Evolutionary conservation across 2,797 vertebrate genomes (phyloP).

Genomic region (Neopelma chrysocephalum): DNA sequence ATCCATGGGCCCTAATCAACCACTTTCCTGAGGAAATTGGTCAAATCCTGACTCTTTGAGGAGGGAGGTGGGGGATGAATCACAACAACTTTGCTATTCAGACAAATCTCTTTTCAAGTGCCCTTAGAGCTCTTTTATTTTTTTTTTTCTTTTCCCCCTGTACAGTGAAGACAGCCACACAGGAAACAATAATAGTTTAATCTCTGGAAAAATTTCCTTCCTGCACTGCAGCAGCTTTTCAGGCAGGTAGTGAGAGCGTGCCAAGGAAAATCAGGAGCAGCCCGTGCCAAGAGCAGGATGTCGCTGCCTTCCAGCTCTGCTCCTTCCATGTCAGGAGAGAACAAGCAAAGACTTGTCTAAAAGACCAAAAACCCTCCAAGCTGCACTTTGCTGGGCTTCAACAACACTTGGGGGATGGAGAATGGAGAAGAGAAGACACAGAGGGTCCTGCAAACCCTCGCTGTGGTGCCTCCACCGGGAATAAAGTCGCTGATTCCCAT

Average conservation of each 20-base stretch:
- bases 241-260: conserved; percentile 75
- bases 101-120: conserved; percentile 83
- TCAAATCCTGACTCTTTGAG: conserved; percentile 73
- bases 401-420: neutral
- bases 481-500: neutral
- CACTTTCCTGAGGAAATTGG: conserved; percentile 85
- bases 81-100: conserved; percentile 76
- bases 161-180: conserved; percentile 77
- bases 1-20: conserved; percentile 77
- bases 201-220: conserved; percentile 86
- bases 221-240: conserved; percentile 73
- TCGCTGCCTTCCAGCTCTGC: conserved; percentile 40
- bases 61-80: conserved; percentile 70
- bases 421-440: neutral
- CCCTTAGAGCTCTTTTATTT: conserved; percentile 69
- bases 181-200: conserved; percentile 87
- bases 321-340: neutral
- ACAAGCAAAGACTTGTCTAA: neutral
- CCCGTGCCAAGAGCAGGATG: conserved; percentile 73
- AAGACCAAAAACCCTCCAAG: neutral
- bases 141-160: neutral
- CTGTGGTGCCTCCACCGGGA: neutral
- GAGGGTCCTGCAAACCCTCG: neutral
- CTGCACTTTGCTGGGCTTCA: neutral
- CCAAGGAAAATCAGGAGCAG: conserved; percentile 76